Conservation (phyloP, 2,797 vertebrate genomes). For the Falco cherrug region DNA sequence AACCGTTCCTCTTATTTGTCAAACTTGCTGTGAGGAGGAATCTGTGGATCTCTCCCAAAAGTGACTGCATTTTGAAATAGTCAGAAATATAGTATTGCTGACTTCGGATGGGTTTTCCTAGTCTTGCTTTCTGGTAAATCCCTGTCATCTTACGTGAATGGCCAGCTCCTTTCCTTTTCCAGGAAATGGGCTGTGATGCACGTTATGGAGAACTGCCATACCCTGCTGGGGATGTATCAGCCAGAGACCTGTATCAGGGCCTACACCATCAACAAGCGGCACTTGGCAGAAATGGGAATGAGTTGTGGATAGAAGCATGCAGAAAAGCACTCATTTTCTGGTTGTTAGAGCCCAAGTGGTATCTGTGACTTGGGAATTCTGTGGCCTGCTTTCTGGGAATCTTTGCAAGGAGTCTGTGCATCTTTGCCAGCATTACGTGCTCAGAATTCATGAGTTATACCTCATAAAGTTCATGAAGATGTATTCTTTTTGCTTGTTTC, state of each 20-base stretch:
- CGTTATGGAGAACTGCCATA: neutral
- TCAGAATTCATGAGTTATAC: neutral
- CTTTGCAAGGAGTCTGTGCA: neutral
- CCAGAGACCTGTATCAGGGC: neutral
- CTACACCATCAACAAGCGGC: neutral
- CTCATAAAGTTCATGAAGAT: neutral
- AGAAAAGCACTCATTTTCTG: neutral
- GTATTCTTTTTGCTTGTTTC: neutral
- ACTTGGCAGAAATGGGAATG: neutral
- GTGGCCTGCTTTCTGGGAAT: neutral
- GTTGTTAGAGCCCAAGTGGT: neutral
- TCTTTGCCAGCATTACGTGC: neutral
- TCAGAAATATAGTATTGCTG: neutral
- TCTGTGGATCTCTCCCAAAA: neutral
- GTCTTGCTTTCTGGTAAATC: neutral
- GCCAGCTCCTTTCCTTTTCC: neutral
- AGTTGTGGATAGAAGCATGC: neutral
- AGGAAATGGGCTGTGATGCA: neutral
- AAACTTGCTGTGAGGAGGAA: neutral
- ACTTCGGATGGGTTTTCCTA: neutral
- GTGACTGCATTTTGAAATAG: neutral
- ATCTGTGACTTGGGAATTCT: neutral
- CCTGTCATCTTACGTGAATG: rapidly evolving
- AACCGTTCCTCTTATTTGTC: neutral
- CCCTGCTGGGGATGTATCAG: neutral